Percentiles rank a stretch among this genome's conserved stretches.
phyloP scores from a whole-genome alignment of 2,888 invertebrate species.

The Salticus scenicus region DNA sequence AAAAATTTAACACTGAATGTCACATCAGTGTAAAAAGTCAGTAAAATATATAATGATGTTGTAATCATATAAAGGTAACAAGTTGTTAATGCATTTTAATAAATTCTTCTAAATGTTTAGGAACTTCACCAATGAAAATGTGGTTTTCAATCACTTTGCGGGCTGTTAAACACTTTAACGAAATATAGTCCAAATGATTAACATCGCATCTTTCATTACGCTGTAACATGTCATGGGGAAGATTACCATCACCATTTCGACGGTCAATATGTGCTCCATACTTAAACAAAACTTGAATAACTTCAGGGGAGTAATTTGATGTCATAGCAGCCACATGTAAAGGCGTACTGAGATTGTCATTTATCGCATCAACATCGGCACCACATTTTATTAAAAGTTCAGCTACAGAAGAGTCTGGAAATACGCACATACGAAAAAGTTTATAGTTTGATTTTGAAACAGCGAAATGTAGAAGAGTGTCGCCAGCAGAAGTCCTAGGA shows the following conservation, averaged over 20 bases:
- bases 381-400: conserved; percentile 86
- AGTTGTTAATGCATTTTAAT: conserved; percentile 81
- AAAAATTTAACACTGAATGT: too few species aligned
- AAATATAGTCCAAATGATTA: conserved; percentile 79
- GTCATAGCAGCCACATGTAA: conserved; percentile 86
- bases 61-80: background rate
- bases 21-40: too few species aligned
- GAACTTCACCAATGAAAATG: conserved; percentile 82
- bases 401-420: conserved; percentile 84
- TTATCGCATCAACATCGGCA: too few species aligned
- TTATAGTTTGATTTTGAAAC: conserved; percentile 85
- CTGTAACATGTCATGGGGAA: conserved; percentile 82
- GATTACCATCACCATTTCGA: conserved; percentile 85
- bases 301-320: conserved; percentile 84
- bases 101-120: conserved; percentile 82
- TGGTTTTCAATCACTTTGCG: conserved; percentile 82
- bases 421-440: conserved; percentile 77
- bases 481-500: conserved; percentile 83
- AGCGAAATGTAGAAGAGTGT: conserved; percentile 89
- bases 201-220: conserved; percentile 79
- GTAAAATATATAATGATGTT: too few species aligned
- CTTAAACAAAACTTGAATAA: conserved; percentile 81
- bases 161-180: conserved; percentile 89
- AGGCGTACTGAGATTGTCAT: conserved; percentile 85
- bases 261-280: conserved; percentile 90